Evolutionary conservation across 2,888 invertebrate species (phyloP).

Genomic region (Xylota sylvarum): DNA sequence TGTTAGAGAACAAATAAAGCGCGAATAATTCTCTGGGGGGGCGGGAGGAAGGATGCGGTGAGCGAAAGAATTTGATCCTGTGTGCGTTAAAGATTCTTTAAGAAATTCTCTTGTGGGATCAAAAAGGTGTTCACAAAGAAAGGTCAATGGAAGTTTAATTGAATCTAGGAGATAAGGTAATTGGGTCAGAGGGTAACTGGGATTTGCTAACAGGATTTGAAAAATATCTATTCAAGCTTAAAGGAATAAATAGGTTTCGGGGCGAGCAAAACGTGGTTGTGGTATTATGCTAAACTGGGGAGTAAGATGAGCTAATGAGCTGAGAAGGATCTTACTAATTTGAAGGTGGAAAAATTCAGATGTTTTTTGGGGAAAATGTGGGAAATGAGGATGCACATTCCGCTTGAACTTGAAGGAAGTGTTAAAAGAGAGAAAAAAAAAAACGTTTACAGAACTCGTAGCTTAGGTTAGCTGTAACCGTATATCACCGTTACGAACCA

Average conservation of each 20-base stretch:
- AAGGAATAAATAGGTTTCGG: background rate
- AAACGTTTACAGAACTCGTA: no score
- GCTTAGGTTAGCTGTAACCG: no score
- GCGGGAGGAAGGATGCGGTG: background rate
- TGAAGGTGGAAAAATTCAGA: background rate
- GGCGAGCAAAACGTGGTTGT: background rate
- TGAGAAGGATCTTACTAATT: background rate
- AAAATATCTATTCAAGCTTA: conserved; percentile 16
- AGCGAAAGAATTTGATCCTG: conserved; percentile 17
- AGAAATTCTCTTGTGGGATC: conserved; percentile 25
- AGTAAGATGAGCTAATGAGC: background rate
- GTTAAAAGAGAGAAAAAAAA: no score
- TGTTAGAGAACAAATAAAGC: conserved; percentile 55
- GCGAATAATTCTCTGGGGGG: conserved; percentile 31
- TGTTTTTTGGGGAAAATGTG: no score
- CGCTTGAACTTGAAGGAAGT: no score
- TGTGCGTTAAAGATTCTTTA: conserved; percentile 3
- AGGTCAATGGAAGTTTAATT: conserved; percentile 71
- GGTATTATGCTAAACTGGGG: background rate
- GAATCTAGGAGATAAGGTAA: conserved; percentile 65
- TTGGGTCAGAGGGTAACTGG: conserved; percentile 53
- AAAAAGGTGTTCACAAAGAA: conserved; percentile 49
- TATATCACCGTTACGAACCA: no score
- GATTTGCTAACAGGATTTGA: conserved; percentile 15
- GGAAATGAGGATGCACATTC: no score